Base-by-base conservation (phyloP, 2,797 vertebrate genomes). In the Nyctalus aviator region DNA sequence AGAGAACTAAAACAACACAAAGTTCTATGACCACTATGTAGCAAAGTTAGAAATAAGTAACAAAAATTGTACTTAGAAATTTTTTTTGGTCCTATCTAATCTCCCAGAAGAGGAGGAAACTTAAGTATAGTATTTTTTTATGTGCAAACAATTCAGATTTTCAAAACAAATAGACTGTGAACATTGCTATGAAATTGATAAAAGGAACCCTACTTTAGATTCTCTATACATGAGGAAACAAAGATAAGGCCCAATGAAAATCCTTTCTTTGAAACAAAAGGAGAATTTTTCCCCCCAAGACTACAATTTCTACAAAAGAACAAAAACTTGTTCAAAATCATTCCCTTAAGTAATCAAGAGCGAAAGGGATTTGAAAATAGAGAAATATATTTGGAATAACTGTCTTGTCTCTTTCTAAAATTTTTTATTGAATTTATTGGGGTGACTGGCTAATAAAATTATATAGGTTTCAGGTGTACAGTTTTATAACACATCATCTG, bases 181-280 rank as follows among this genome's bases (percentile, higher is more conserved):
- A 37, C 15, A 30, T 48, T 73, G 20, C 37, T 59, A 37, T 84
- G 30, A 75, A 53, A n/a, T 46, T 77, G 20, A 64, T 27, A 10
- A 6, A 32, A 32, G 41, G 53, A 32, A 44, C 55, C 62, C 44
- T 48, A 21, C 9, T 21, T 55, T 82, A 27, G 30, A 37, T 27
- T 57, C 1, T 44, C 35, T 71, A 2, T 12, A 10, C 7, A 27
- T 37, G 69, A 93, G 44, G 53, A 71, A n/a, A 68, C 30, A 68
- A 30, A 75, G 35, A 44, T n/a, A 77, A 71, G 57, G 21, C 15
- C n/a, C n/a, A 13, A 17, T 64, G 53, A 53, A 55, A 83, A 23
- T 87, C 25, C 50, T 82, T 68, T 76, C 46, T 93, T 53, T 82
- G 53, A 82, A 93, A 76, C 50, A 93, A 35, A 35, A 82, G 69